These are phyloP conservation scores for Macrosteles quadrilineatus DNA, from an alignment of 1,140 invertebrate genomes.

Conservation along the genomic window DNA sequence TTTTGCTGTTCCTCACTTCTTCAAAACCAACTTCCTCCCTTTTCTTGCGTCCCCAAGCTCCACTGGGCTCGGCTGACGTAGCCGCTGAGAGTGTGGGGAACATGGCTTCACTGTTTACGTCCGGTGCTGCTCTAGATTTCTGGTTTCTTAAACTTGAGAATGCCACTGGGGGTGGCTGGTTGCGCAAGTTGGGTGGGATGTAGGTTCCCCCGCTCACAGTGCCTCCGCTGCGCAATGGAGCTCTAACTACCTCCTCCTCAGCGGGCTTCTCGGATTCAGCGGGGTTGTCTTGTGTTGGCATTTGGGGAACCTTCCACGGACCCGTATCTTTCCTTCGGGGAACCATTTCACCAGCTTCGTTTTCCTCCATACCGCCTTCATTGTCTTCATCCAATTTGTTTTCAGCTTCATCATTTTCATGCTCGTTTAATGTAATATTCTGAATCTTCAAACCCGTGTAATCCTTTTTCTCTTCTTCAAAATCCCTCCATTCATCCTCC, in stretches of 20 bases:
- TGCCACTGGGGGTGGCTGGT: constrained; percentile 21
- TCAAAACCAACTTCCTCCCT: constrained; percentile 37
- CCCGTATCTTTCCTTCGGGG: constrained; percentile 54
- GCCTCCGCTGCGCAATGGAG: background rate
- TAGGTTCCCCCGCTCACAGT: constrained; percentile 10
- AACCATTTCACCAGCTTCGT: constrained; percentile 55
- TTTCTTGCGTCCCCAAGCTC: constrained; percentile 53
- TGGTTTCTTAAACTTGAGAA: constrained; percentile 4
- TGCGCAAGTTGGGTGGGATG: constrained; percentile 31
- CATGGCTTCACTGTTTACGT: constrained; percentile 78
- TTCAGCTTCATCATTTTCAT: constrained; percentile 52
- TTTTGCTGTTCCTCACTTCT: constrained; percentile 39
- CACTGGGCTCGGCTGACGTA: constrained; percentile 53
- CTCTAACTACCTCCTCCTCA: background rate
- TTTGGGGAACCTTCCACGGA: constrained; percentile 60
- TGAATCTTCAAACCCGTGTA: constrained; percentile 89
- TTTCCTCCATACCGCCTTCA: constrained; percentile 53
- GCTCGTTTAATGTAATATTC: constrained; percentile 69
- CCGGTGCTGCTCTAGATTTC: constrained; percentile 59
- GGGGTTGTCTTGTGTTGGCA: constrained; percentile 28
- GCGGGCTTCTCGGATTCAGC: background rate
- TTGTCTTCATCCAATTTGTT: constrained; percentile 49
- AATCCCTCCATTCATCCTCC: constrained; percentile 92
- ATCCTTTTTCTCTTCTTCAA: constrained; percentile 85
- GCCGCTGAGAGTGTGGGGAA: constrained; percentile 75